Base-by-base conservation (phyloP, 2,888 invertebrate species). In the Apantesis nais region DNA sequence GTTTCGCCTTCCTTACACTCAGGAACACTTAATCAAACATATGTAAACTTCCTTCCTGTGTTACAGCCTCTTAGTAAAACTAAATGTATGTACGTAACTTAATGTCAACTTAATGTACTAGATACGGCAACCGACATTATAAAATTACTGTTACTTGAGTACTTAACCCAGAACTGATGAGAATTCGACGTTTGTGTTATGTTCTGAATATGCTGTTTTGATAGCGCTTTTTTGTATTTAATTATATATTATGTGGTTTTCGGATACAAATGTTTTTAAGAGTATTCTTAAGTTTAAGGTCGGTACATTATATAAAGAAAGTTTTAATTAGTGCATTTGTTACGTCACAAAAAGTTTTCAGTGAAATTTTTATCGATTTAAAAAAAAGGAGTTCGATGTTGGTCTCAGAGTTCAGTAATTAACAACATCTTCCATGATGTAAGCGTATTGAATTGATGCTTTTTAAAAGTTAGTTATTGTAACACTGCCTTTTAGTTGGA, bases 131-230 rank as follows among this genome's bases (percentile, higher is more conserved):
- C 39, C 68, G 75, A 73, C 74, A 62, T 60, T 63, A 60, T 78
- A 73, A 67, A 75, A 66, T 71, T 73, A 81, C 82, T 73, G 80
- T 79, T 81, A 81, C 55, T 73, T 77, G 29, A 29, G 64, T 62
- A 44, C 62, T 72, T 80, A 77, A 77, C 80, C 80, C 16, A 81
- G 75, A 52, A 74, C 73, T 72, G 60, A 37, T 62, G 77, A 70
- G 77, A 80, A 79, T 81, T 80, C 71, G 74, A 48, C 39, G 31
- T 41, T 39, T 72, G 48, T 75, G 70, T 61, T 66, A 44, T 63
- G 75, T 69, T 76, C 79, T 67, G 70, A 74, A 77, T 78, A 37
- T 39, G 41, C 70, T 64, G 69, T n/a, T 48, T 67, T 67, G 41
- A 34, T 61, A 31, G 16, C 22, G 44, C 25, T 48, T 34, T 60